phyloP scores from a whole-genome alignment of 2,888 invertebrate species.

The Elegia similella region DNA sequence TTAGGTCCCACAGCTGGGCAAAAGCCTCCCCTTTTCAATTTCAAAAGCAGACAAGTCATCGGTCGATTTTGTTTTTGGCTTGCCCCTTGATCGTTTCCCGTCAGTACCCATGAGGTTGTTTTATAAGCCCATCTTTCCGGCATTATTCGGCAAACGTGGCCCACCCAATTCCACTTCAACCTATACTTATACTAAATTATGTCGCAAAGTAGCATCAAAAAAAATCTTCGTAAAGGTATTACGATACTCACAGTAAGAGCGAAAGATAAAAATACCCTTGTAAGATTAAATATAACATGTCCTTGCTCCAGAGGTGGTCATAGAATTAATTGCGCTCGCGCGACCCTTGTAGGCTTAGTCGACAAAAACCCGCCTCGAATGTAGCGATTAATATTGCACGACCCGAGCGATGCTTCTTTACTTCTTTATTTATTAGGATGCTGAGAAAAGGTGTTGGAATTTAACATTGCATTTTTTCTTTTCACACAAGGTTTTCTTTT shows the following conservation, averaged over 20 bases:
- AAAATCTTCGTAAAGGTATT: background rate
- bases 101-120: too few species aligned
- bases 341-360: constrained; percentile 58
- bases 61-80: too few species aligned
- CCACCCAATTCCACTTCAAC: too few species aligned
- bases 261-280: constrained; percentile 20
- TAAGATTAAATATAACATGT: constrained; percentile 48
- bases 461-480: background rate
- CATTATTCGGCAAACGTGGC: too few species aligned
- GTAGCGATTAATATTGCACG: constrained; percentile 16
- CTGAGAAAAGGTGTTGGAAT: background rate
- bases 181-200: too few species aligned
- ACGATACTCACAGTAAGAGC: background rate
- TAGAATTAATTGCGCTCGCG: constrained; percentile 56
- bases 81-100: too few species aligned
- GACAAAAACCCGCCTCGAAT: constrained; percentile 37
- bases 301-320: constrained; percentile 44
- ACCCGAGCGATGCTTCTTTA: constrained; percentile 9
- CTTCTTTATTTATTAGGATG: constrained; percentile 8
- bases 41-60: too few species aligned
- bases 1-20: too few species aligned
- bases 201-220: too few species aligned
- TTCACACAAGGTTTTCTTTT: too few species aligned
- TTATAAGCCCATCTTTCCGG: too few species aligned
- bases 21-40: too few species aligned